Conservation (phyloP, 2,113 vertebrate species). For the Ornithorhynchus anatinus region DNA sequence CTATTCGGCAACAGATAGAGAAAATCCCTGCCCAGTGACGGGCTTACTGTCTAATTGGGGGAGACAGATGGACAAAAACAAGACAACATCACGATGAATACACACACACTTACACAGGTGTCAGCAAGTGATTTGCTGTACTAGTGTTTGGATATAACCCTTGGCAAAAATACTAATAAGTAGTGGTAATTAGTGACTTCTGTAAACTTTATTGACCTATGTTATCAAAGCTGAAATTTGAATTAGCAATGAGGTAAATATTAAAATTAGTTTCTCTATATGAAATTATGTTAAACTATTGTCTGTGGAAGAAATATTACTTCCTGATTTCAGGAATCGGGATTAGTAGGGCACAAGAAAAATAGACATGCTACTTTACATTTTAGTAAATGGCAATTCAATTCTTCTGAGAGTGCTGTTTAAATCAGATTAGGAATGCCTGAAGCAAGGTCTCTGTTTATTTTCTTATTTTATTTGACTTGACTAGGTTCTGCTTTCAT, state of each 20-base stretch:
- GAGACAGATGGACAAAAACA: too few relatives aligned
- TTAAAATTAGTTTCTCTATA: slow-evolving; percentile 58
- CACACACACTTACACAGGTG: too few relatives aligned
- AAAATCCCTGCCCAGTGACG: too few relatives aligned
- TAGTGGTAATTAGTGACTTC: slow-evolving; percentile 66
- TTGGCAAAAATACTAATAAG: slow-evolving; percentile 68
- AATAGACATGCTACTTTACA: slow-evolving; percentile 68
- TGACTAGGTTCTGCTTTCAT: slow-evolving; percentile 69
- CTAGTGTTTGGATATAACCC: slow-evolving; percentile 64
- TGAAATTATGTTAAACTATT: slow-evolving; percentile 51
- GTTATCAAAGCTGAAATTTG: slow-evolving; percentile 51
- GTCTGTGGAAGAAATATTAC: slow-evolving; percentile 33
- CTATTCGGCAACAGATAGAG: too few relatives aligned
- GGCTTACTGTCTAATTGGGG: too few relatives aligned
- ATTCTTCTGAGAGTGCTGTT: slow-evolving; percentile 62
- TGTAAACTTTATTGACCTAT: slow-evolving; percentile 51
- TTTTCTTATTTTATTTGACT: slow-evolving; percentile 71
- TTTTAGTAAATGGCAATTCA: slow-evolving; percentile 73
- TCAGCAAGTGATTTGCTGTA: too few relatives aligned
- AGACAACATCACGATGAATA: too few relatives aligned
- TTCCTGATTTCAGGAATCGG: slow-evolving; percentile 49
- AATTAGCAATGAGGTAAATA: slow-evolving; percentile 65
- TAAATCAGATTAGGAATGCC: slow-evolving; percentile 72
- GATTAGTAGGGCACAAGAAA: slow-evolving; percentile 55
- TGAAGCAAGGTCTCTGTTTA: slow-evolving; percentile 67